A percentile compares a stretch with the other conserved stretches of the same genome.
These are phyloP conservation scores for Craseonycteris thonglongyai DNA, from an alignment of 2,113 vertebrate genomes.

Conservation along the genomic window DNA sequence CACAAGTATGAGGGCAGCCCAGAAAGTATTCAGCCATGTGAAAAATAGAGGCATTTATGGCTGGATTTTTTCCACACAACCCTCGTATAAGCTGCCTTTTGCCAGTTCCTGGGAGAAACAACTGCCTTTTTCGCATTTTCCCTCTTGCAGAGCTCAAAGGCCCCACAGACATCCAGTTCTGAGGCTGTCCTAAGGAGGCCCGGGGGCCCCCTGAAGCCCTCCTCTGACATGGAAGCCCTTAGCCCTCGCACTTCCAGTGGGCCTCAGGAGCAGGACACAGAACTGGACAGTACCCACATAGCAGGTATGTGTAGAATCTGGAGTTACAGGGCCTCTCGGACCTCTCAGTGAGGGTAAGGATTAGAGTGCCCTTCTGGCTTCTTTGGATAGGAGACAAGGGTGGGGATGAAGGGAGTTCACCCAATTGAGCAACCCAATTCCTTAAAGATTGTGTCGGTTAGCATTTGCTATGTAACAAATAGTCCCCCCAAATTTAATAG, in stretches of 20 bases:
- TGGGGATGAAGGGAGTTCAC: background rate
- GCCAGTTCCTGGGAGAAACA: background rate
- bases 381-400: background rate
- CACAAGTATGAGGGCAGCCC: no score
- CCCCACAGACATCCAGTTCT: background rate
- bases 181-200: background rate
- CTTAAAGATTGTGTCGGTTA: background rate
- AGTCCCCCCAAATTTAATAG: background rate
- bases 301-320: conserved; percentile 18
- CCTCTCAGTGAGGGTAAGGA: background rate
- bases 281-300: background rate
- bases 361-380: background rate
- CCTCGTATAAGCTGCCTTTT: background rate
- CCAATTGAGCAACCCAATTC: background rate
- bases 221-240: background rate
- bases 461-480: background rate
- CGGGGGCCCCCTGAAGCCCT: background rate
- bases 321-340: background rate
- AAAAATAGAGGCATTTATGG: no score
- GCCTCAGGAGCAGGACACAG: background rate
- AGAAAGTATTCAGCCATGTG: no score
- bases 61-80: no score
- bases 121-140: background rate
- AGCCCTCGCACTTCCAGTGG: background rate
- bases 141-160: conserved; percentile 38